Evolutionary conservation across 1,140 invertebrate genomes (phyloP).

Genomic region (Protaetia brevitarsis): DNA sequence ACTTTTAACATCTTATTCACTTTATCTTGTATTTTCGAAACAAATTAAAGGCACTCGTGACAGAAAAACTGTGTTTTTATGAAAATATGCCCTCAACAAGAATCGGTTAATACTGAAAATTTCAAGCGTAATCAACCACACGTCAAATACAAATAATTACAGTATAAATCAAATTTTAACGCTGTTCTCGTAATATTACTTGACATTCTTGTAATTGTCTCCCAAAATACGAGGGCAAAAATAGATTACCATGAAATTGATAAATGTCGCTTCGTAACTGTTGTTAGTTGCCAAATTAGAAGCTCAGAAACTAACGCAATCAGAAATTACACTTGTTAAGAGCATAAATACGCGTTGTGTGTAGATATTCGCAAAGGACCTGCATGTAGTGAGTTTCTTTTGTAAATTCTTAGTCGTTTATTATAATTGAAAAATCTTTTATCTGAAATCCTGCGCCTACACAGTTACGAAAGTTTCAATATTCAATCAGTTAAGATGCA

Average conservation of each 20-base stretch:
- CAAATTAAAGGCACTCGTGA: background rate
- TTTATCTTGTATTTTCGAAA: background rate
- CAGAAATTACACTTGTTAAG: background rate
- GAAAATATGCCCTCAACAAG: background rate
- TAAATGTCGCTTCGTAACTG: background rate
- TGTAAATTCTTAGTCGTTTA: too few species aligned
- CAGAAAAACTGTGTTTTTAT: too few species aligned
- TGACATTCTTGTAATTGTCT: slow-evolving; percentile 12
- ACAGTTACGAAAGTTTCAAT: too few species aligned
- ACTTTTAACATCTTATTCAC: too few species aligned
- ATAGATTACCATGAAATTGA: slow-evolving; percentile 6
- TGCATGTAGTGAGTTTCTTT: background rate
- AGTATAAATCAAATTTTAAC: slow-evolving; percentile 3
- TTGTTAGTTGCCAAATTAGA: too few species aligned
- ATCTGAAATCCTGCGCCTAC: too few species aligned
- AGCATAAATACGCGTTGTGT: too few species aligned
- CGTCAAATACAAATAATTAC: slow-evolving; percentile 4
- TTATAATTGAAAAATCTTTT: too few species aligned
- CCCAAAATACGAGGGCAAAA: background rate
- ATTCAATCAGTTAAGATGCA: too few species aligned
- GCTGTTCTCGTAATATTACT: background rate
- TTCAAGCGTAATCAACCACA: background rate
- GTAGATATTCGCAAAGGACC: too few species aligned
- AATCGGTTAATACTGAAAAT: background rate
- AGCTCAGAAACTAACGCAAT: background rate